Base-by-base conservation (phyloP, 2,113 vertebrate genomes). In the Cairina moschata region DNA sequence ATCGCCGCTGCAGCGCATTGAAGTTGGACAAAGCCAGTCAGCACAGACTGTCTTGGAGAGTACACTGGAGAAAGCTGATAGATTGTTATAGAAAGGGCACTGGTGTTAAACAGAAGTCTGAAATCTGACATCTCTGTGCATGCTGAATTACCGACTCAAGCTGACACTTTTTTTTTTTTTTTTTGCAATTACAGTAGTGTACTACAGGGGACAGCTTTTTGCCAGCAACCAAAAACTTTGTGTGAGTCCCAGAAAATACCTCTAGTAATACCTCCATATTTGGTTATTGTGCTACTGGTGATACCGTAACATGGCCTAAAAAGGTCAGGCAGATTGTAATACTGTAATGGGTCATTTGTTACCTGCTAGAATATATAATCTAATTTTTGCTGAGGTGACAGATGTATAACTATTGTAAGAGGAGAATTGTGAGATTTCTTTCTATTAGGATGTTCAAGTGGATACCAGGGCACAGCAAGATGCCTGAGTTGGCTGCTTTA, bases 81-180 rank as follows among this genome's bases (percentile, higher is more conserved):
- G 90, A 34, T 93, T 96, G 81, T 50, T 94, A 17, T 42, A 58
- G 93, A 81, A 60, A 80, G 54, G 87, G 18, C 34, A n/a, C 32
- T 55, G 82, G 71, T 83, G 79, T 88, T 95, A 81, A 95, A 82
- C 72, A 75, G 94, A 71, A 84, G 95, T 86, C 86, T 95, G 91
- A 87, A 84, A 95, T 86, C 86, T 95, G 91, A 87, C 72, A 34
- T 83, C 81, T 83, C 26, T 79, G n/a, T 95, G 89, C 87, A 50
- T 83, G 67, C 20, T 58, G 54, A 75, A 11, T 63, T 75, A 52
- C 32, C 36, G 79, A 81, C 67, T 58, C 44, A 21, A 12, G 20
- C 65, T 90, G 17, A 66, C n/a, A 56, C 75, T 36, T 26, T 66
- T 9, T 81, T 9, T 82, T 40, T n/a, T n/a, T n/a, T 88, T 87